Evolutionary conservation across 2,113 vertebrate genomes (phyloP).

Genomic region (Helogale parvula): DNA sequence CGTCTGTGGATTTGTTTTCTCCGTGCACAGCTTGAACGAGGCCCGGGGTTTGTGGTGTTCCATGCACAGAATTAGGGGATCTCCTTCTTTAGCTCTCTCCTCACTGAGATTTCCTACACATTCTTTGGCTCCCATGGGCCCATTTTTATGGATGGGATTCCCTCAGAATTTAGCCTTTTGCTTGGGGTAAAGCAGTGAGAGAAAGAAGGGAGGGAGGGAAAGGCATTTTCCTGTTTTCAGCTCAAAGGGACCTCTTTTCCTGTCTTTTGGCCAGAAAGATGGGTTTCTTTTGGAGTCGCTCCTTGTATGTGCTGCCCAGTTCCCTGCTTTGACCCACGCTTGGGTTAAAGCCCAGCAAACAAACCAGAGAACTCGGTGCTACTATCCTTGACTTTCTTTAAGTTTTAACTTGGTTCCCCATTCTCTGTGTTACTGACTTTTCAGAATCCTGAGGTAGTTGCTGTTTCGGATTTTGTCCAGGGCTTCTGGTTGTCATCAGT

Average conservation of each 20-base stretch:
- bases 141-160: background rate
- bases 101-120: background rate
- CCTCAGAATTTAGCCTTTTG: background rate
- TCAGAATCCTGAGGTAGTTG: background rate
- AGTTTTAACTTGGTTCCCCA: background rate
- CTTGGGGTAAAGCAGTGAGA: background rate
- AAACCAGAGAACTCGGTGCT: background rate
- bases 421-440: background rate
- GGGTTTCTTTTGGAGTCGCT: background rate
- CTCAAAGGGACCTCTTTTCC: background rate
- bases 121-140: background rate
- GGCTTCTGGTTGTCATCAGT: background rate
- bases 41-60: background rate
- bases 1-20: background rate
- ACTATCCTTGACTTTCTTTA: background rate
- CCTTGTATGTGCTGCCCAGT: background rate
- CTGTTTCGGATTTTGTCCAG: background rate
- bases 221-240: background rate
- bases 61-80: background rate
- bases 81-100: background rate
- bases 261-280: background rate
- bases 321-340: background rate
- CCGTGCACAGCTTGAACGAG: too few species aligned
- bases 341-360: too few species aligned
- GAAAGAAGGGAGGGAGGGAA: background rate